Evolutionary conservation across 2,113 vertebrate species (phyloP), one percentile per base, ranked within the genome.

Genomic region (Triplophysa rosa): DNA sequence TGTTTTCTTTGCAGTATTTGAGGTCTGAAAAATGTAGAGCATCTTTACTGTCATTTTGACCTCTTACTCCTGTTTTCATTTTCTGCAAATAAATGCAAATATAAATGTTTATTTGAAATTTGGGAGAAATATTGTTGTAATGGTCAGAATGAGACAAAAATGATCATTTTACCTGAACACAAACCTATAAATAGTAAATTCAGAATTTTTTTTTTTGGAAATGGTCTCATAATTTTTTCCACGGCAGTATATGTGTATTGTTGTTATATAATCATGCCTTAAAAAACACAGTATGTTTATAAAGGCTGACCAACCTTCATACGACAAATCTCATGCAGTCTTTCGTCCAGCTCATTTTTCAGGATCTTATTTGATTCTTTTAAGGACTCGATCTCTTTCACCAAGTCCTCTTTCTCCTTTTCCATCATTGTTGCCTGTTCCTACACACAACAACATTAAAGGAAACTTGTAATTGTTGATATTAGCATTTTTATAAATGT

Each of bases 341-440:
- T 77, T 67, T 80, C 66, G 63, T 80, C 75, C 13, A 91, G 70
- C 68, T 81, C 59, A 1, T 24, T 80, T 74, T 82, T 88, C 29
- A 93, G 64, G n/a, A 56, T 80, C 56, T 71, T 13, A 0, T 90
- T 89, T 69, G 84, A 75, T 64, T 80, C 77, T 59, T 56, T 86
- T 16, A 86, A 64, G 23, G 19, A 77, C 52, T 80, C 66, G 47
- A 90, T 3, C 77, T 87, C 82, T 42, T 63, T 84, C 64, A 82
- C 83, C 65, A 93, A 80, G 0, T 87, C 83, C 0, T 81, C 85
- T 47, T 84, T 93, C 78, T 92, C 90, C 0, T 71, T 88, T 0
- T 86, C 83, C 66, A 87, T 85, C 86, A 88, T 84, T 0, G 91
- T 90, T 0, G 91, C 80, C 62, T 93, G 89, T 1, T 93, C 92